Conservation (phyloP, 2,113 vertebrate species). For the Elaphurus davidianus region DNA sequence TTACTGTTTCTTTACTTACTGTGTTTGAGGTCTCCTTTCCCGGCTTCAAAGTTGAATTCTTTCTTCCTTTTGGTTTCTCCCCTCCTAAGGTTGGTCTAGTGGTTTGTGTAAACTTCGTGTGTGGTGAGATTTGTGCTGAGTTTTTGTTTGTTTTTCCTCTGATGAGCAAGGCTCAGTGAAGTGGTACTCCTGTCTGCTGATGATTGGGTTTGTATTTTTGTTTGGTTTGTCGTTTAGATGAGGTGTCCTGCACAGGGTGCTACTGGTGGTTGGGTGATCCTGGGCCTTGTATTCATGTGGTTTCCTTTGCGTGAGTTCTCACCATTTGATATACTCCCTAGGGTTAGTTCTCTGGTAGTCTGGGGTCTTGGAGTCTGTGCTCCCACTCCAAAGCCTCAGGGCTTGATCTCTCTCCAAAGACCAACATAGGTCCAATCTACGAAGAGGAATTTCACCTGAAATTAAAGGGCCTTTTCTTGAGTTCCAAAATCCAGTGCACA, state of each 20-base stretch:
- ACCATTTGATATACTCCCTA: neutral
- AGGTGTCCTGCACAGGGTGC: neutral
- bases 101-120: neutral
- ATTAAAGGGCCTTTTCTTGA: neutral
- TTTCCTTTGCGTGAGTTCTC: neutral
- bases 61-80: neutral
- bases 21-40: neutral
- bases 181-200: neutral
- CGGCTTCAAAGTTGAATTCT: neutral
- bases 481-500: neutral
- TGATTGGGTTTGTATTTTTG: neutral
- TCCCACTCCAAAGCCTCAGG: neutral
- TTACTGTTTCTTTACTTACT: neutral
- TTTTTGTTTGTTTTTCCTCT: neutral
- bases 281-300: neutral
- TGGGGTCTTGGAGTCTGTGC: neutral
- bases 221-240: neutral
- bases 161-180: neutral
- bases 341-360: neutral
- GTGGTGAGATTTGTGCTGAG: neutral
- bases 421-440: neutral
- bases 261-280: neutral
- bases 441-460: neutral
- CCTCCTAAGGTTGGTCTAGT: neutral
- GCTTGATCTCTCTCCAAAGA: neutral